Evolutionary conservation across 2,797 vertebrate genomes (phyloP).

Genomic region (Iguana delicatissima): DNA sequence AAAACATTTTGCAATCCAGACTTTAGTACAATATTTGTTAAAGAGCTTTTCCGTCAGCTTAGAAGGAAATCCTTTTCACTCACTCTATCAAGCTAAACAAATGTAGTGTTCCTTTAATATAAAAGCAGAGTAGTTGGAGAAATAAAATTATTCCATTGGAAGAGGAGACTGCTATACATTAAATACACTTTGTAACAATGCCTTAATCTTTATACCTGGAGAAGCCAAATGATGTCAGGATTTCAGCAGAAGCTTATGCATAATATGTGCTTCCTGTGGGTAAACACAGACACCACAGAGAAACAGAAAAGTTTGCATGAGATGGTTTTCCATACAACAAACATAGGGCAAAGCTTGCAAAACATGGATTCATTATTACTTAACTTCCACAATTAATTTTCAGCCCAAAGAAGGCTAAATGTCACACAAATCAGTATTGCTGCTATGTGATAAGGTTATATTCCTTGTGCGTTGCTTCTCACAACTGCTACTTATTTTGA

Average conservation of each 20-base stretch:
- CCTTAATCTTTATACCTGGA: not conserved
- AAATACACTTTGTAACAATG: not conserved
- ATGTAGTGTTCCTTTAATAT: not conserved
- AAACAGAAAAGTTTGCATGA: not conserved
- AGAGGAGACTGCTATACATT: not conserved
- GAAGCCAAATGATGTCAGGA: not conserved
- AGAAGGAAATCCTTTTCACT: not conserved
- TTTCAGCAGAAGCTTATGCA: not conserved
- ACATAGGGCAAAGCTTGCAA: not conserved
- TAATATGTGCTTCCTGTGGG: not conserved
- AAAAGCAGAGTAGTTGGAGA: not conserved
- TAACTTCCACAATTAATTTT: no score
- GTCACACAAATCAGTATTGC: not conserved
- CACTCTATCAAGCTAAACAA: not conserved
- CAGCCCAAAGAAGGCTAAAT: no score
- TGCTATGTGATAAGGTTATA: not conserved
- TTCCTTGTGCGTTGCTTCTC: not conserved
- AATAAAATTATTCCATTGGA: not conserved
- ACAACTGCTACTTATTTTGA: not conserved
- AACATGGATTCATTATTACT: no score
- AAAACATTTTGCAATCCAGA: slow-evolving; percentile 1
- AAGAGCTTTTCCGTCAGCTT: slow-evolving; percentile 11
- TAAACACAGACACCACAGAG: not conserved
- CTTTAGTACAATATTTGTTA: slow-evolving; percentile 10
- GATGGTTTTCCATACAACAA: not conserved